Evolutionary conservation across 2,888 invertebrate species (phyloP).

Genomic region (Asteroscopus sphinx): DNA sequence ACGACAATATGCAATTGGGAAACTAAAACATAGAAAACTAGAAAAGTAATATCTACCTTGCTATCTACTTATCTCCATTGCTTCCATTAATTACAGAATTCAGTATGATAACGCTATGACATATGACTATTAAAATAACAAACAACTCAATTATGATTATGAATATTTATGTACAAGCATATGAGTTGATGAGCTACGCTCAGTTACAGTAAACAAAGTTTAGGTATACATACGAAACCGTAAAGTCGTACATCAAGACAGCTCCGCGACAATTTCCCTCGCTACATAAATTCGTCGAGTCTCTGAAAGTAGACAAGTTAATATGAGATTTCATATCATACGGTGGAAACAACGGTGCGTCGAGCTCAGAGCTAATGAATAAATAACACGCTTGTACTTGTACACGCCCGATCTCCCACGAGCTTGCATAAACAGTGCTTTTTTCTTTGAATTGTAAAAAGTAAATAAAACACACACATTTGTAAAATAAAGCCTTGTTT

Average conservation of each 20-base stretch:
- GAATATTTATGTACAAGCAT: constrained; percentile 47
- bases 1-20: too few relatives aligned
- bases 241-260: constrained; percentile 70
- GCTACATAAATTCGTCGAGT: constrained; percentile 77
- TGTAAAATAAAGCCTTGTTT: constrained; percentile 33
- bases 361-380: constrained; percentile 69
- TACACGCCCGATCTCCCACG: constrained; percentile 60
- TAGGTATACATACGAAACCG: constrained; percentile 69
- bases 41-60: too few relatives aligned
- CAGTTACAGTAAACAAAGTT: constrained; percentile 59
- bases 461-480: constrained; percentile 32
- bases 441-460: constrained; percentile 44
- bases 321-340: constrained; percentile 79
- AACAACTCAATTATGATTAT: constrained; percentile 44
- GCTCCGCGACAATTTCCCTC: constrained; percentile 73
- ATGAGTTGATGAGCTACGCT: constrained; percentile 39
- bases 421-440: constrained; percentile 55
- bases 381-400: constrained; percentile 68
- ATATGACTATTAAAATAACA: constrained; percentile 23
- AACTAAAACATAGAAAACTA: too few relatives aligned
- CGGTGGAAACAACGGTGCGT: constrained; percentile 64
- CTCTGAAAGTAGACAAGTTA: constrained; percentile 78
- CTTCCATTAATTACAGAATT: constrained; percentile 27
- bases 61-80: too few relatives aligned
- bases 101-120: constrained; percentile 13